phyloP scores from a whole-genome alignment of 1,140 invertebrate species.

The Aphidius ervi region DNA sequence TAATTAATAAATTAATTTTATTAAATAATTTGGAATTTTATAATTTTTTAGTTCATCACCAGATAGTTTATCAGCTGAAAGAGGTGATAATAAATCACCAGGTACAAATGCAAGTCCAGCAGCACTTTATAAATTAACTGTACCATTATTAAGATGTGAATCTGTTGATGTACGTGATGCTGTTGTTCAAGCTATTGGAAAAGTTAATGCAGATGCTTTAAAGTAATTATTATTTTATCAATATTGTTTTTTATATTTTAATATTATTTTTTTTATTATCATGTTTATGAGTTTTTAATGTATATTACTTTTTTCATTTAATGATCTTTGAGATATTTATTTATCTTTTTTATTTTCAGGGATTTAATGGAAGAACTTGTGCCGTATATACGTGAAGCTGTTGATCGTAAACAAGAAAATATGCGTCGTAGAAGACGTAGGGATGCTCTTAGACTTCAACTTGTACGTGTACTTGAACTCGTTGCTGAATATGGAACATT shows the following conservation, averaged over 20 bases:
- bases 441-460: constrained; percentile 86
- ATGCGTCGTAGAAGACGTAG: constrained; percentile 81
- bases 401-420: constrained; percentile 97
- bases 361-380: constrained; percentile 95
- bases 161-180: constrained; percentile 88
- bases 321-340: constrained; percentile 1
- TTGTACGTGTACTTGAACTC: constrained; percentile 86
- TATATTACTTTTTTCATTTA: not conserved
- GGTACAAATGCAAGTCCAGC: constrained; percentile 66
- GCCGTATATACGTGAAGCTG: constrained; percentile 86
- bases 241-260: not conserved
- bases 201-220: constrained; percentile 86
- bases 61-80: constrained; percentile 77
- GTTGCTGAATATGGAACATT: constrained; percentile 92
- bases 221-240: constrained; percentile 75
- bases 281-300: not conserved
- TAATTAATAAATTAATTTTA: not conserved
- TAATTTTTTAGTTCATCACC: constrained; percentile 67
- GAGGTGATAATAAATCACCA: constrained; percentile 64
- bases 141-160: constrained; percentile 87
- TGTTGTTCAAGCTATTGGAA: constrained; percentile 87
- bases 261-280: not conserved
- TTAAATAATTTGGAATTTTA: constrained; percentile 1
- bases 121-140: constrained; percentile 87
- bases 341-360: constrained; percentile 51